Percentiles rank a stretch among this genome's conserved stretches.
Evolutionary conservation across 2,888 invertebrate species (phyloP).

Genomic region (Lithodes maja): DNA sequence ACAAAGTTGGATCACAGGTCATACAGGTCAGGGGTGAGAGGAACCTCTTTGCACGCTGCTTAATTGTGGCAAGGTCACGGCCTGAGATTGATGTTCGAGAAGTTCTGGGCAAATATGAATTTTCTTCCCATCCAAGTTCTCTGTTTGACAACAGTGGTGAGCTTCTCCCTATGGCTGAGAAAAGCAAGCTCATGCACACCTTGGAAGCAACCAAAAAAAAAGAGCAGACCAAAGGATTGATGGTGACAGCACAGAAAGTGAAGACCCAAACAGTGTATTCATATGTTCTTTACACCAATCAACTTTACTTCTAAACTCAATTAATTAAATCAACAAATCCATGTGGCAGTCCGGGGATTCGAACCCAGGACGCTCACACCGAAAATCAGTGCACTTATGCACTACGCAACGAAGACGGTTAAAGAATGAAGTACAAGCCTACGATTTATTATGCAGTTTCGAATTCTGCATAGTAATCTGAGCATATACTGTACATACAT

Average conservation of each 20-base stretch:
- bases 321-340: too few species aligned
- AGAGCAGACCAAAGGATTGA: background rate
- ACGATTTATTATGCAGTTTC: too few species aligned
- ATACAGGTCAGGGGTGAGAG: slow-evolving; percentile 6
- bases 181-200: background rate
- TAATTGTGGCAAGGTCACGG: slow-evolving; percentile 19
- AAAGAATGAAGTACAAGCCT: too few species aligned
- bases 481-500: too few species aligned
- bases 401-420: too few species aligned
- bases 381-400: too few species aligned
- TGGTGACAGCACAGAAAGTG: background rate
- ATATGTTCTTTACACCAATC: too few species aligned
- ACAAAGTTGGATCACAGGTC: slow-evolving; percentile 4
- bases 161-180: slow-evolving; percentile 1
- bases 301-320: too few species aligned
- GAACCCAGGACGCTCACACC: too few species aligned
- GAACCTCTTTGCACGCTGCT: background rate
- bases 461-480: too few species aligned
- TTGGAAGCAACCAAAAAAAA: slow-evolving; percentile 2
- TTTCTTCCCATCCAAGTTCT: background rate
- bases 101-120: background rate
- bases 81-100: slow-evolving; percentile 11
- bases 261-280: background rate
- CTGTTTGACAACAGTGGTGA: slow-evolving; percentile 20
- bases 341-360: too few species aligned